Percentiles rank a stretch among this genome's conserved stretches.
phyloP scores from a whole-genome alignment of 1,140 invertebrate species.

The Bombus vancouverensis region DNA sequence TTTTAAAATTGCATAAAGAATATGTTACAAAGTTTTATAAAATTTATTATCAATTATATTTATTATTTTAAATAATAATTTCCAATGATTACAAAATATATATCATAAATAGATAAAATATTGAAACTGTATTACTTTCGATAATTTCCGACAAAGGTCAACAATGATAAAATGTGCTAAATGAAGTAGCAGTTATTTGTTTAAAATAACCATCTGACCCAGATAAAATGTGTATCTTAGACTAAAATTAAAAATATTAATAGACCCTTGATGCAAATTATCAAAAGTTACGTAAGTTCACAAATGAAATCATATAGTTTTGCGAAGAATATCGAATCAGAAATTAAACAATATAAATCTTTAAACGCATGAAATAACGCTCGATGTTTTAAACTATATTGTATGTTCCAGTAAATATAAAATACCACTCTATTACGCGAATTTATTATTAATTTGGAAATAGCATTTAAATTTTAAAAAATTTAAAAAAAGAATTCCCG shows the following conservation, averaged over 20 bases:
- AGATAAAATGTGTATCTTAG: background rate
- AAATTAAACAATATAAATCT: conserved; percentile 12
- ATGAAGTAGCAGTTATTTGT: conserved; percentile 4
- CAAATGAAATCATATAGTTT: background rate
- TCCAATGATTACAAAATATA: background rate
- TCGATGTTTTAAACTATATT: background rate
- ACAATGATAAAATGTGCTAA: conserved; percentile 13
- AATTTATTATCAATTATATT: background rate
- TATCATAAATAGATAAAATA: background rate
- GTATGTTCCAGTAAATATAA: background rate
- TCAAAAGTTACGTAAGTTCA: background rate
- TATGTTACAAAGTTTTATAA: background rate
- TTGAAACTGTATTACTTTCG: background rate
- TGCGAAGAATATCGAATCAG: background rate
- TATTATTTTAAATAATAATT: background rate
- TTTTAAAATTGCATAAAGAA: background rate
- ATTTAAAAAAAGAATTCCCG: background rate
- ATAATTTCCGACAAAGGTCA: conserved; percentile 3
- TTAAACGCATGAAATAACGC: background rate
- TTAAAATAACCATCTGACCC: conserved; percentile 13
- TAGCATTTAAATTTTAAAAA: background rate
- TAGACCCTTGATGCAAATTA: background rate
- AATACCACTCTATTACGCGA: background rate
- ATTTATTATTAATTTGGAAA: background rate
- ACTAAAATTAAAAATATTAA: background rate